A percentile compares a stretch with the other conserved stretches of the same genome.
phyloP scores from a whole-genome alignment of 2,113 vertebrate genomes.

The Hippocampus barbouri region DNA sequence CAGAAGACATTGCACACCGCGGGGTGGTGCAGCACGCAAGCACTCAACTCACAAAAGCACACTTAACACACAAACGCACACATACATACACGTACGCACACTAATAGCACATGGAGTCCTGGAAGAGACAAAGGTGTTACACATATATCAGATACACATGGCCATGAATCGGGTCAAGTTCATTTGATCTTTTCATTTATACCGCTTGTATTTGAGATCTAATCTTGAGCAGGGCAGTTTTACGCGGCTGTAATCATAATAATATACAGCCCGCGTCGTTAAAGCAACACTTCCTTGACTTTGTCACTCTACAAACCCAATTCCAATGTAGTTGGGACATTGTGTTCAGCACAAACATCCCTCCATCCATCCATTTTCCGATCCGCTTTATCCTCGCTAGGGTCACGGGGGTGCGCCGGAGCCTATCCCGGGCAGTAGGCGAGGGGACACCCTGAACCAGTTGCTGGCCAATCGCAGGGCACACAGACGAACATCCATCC shows the following conservation, averaged over 20 bases:
- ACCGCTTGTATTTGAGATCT: not conserved
- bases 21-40: constrained; percentile 10
- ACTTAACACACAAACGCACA: not conserved
- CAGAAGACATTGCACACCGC: constrained; percentile 75
- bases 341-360: too few relatives aligned
- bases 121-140: not conserved
- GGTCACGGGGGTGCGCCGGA: too few relatives aligned
- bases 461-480: too few relatives aligned
- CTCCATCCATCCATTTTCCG: too few relatives aligned
- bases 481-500: too few relatives aligned
- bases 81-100: not conserved
- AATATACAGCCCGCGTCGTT: not conserved
- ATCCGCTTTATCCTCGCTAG: too few relatives aligned
- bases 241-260: not conserved
- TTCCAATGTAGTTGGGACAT: too few relatives aligned
- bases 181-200: not conserved
- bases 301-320: too few relatives aligned
- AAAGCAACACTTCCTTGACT: too few relatives aligned
- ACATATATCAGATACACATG: not conserved
- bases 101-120: not conserved
- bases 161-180: not conserved
- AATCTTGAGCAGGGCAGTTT: not conserved
- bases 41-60: constrained; percentile 4
- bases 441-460: too few relatives aligned
- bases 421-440: too few relatives aligned